phyloP scores from a whole-genome alignment of 2,113 vertebrate species.

The Takifugu flavidus region DNA sequence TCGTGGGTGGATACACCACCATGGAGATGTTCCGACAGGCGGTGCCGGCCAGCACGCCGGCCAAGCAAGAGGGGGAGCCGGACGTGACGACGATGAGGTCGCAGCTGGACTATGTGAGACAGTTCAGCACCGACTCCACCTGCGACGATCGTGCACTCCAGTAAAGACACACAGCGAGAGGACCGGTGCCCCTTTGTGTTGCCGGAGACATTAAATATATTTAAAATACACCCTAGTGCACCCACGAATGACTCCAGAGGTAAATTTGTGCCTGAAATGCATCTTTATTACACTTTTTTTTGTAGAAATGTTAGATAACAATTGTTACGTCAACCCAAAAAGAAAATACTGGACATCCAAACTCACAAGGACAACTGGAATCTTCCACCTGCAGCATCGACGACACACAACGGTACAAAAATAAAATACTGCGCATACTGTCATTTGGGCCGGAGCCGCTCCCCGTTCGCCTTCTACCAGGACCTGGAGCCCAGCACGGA shows the following conservation, averaged over 20 bases:
- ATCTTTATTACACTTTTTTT: constrained; percentile 39
- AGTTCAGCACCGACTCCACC: constrained; percentile 29
- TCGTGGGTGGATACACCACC: constrained; percentile 76
- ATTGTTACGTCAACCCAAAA: constrained; percentile 13
- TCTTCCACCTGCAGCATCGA: constrained; percentile 3
- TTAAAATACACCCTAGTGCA: no score
- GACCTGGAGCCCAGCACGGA: no score
- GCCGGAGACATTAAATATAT: background rate
- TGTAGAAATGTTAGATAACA: constrained; percentile 18
- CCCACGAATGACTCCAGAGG: no score
- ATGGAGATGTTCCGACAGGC: constrained; percentile 73
- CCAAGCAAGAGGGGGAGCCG: background rate
- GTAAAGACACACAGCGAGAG: background rate
- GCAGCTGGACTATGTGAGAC: constrained; percentile 44
- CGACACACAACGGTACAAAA: constrained; percentile 18
- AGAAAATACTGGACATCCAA: background rate
- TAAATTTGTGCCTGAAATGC: constrained; percentile 23
- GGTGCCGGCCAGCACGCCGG: background rate
- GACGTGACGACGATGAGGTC: constrained; percentile 1
- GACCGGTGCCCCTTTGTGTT: background rate
- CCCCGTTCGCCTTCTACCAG: constrained; percentile 1
- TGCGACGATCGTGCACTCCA: background rate
- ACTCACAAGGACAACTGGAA: background rate
- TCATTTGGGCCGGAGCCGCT: constrained; percentile 18
- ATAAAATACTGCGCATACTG: constrained; percentile 32